Conservation (phyloP, 2,888 invertebrate species). For the Heliconius ismenius region DNA sequence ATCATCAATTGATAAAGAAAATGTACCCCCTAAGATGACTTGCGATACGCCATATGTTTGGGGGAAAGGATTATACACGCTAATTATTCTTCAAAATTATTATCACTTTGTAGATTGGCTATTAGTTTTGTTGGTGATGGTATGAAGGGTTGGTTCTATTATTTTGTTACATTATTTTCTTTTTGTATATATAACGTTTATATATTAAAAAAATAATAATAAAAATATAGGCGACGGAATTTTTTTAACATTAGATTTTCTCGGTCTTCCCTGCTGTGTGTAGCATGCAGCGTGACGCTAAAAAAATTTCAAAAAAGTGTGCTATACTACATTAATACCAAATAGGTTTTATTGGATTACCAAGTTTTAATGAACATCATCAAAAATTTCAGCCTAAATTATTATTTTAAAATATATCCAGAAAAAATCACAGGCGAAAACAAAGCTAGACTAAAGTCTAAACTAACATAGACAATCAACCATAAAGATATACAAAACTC, state of each 20-base stretch:
- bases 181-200: too few species aligned
- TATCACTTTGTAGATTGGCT: conserved; percentile 59
- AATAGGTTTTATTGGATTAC: too few species aligned
- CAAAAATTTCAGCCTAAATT: not conserved
- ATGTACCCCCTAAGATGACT: conserved; percentile 60
- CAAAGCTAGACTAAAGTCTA: not conserved
- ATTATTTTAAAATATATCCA: not conserved
- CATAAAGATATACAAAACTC: not conserved
- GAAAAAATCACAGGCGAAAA: not conserved
- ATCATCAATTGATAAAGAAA: conserved; percentile 16
- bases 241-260: too few species aligned
- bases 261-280: too few species aligned
- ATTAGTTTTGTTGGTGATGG: conserved; percentile 51
- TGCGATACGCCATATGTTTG: conserved; percentile 65
- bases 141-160: conserved; percentile 20
- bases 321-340: too few species aligned
- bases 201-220: too few species aligned
- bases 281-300: too few species aligned
- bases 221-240: too few species aligned
- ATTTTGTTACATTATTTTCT: not conserved
- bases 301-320: too few species aligned
- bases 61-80: conserved; percentile 66
- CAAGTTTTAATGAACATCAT: not conserved
- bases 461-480: not conserved
- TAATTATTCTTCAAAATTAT: conserved; percentile 60